Conservation (phyloP, 2,888 invertebrate species). For the Sphinx pinastri region DNA sequence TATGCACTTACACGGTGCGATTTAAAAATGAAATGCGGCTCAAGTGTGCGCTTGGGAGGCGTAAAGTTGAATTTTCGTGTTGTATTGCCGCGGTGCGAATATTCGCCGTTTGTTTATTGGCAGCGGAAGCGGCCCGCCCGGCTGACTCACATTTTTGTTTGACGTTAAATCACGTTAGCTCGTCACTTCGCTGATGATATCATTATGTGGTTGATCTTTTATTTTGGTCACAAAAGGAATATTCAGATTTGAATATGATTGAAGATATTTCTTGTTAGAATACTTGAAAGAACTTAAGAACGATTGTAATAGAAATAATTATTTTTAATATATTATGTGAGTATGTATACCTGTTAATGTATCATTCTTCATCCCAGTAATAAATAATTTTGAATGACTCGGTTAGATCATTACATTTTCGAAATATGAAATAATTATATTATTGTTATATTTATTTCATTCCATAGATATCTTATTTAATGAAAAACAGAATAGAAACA, state of each 20-base stretch:
- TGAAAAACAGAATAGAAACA: no score
- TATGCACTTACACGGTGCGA: constrained; percentile 62
- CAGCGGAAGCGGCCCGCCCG: constrained; percentile 52
- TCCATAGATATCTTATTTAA: no score
- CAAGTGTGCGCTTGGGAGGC: constrained; percentile 71
- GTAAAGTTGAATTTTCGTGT: constrained; percentile 75
- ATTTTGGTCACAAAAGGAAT: neutral
- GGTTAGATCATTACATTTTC: no score
- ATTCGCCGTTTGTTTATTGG: constrained; percentile 76
- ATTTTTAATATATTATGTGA: no score
- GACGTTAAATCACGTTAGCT: constrained; percentile 57
- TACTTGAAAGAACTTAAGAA: neutral
- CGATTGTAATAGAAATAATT: no score
- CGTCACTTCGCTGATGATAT: constrained; percentile 39
- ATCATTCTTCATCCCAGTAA: no score
- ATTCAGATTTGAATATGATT: neutral
- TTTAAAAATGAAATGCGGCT: constrained; percentile 79
- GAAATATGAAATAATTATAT: no score
- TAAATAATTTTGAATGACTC: no score
- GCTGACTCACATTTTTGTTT: constrained; percentile 62
- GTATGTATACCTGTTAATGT: no score
- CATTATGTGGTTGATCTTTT: constrained; percentile 28
- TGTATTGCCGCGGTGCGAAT: constrained; percentile 73
- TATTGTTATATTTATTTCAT: no score
- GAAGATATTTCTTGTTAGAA: neutral